These are phyloP conservation scores for Neomorphus geoffroyi DNA, from an alignment of 2,797 vertebrate species.

Conservation along the genomic window DNA sequence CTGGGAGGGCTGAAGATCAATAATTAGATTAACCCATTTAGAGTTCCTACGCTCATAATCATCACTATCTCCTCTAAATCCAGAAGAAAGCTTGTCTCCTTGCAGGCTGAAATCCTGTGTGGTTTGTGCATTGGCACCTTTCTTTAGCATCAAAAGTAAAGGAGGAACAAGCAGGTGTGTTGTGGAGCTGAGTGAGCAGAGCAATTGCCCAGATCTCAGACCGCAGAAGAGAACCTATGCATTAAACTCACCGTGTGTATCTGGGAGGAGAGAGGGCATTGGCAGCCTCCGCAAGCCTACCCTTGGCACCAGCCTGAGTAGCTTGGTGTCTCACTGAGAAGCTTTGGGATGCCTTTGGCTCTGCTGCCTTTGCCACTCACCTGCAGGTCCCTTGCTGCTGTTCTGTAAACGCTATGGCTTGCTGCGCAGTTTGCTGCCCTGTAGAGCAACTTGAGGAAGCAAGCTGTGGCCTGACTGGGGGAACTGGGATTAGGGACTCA, in stretches of 20 bases:
- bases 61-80: not conserved
- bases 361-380: not conserved
- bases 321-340: not conserved
- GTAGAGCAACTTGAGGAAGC: not conserved
- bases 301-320: not conserved
- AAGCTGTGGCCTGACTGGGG: rapidly evolving
- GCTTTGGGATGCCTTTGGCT: not conserved
- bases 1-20: not conserved
- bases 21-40: not conserved
- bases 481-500: not conserved
- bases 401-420: not conserved
- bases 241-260: rapidly evolving
- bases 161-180: not conserved
- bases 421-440: not conserved
- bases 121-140: rapidly evolving
- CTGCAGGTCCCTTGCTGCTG: not conserved
- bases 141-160: not conserved
- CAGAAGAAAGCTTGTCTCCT: not conserved
- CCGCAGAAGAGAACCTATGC: not conserved
- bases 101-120: not conserved
- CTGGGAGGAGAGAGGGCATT: not conserved
- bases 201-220: not conserved
- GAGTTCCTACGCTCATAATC: not conserved
- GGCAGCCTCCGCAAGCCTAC: not conserved
- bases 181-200: not conserved